Evolutionary conservation across 2,113 vertebrate genomes (phyloP), one percentile per base, ranked within the genome.

Genomic region (Archilochus colubris): DNA sequence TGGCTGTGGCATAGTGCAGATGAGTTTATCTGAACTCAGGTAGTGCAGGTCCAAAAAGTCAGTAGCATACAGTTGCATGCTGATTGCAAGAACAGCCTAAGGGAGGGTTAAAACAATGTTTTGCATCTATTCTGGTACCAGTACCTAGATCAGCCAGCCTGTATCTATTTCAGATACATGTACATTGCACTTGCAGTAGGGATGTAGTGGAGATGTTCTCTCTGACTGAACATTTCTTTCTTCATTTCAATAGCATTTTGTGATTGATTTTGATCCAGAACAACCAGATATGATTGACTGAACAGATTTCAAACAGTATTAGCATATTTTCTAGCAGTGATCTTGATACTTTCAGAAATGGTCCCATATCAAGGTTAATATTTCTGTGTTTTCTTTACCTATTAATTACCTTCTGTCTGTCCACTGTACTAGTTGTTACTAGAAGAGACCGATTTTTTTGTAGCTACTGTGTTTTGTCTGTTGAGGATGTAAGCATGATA

Each of bases 401-500:
- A 89, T 88, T 92, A 73, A 67, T 62, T 97, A 92, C 86, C 88
- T 74, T 93, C 78, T 86, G 24, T 80, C 63, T 86, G 86, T 40
- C 67, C 24, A 27, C 64, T 88, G 43, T 86, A 74, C 15, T 74
- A 66, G 74, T 36, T 7, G 0, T 69, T 79, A 85, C 67, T 91
- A 80, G 51, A 89, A 82, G 25, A 54, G 63, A 63, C 55, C 67
- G 13, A 9, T 58, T 80, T 93, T 93, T 84, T 73, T 69, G 69
- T 91, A 66, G 75, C 82, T 92, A 46, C 68, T 73, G 17, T 80
- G 43, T 94, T 94, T 82, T 79, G 51, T 77, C 48, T 72, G 19
- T 48, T 72, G 63, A 69, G 21, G 12, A 11, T 77, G 17, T 91
- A 93, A 93, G 94, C 92, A 86, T 57, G 25, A 55, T 77, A 92